A percentile compares a stretch with the other conserved stretches of the same genome.
These are phyloP conservation scores for Ptycholaimellus sp. DNA, from an alignment of 2,888 invertebrate species.

Conservation along the genomic window DNA sequence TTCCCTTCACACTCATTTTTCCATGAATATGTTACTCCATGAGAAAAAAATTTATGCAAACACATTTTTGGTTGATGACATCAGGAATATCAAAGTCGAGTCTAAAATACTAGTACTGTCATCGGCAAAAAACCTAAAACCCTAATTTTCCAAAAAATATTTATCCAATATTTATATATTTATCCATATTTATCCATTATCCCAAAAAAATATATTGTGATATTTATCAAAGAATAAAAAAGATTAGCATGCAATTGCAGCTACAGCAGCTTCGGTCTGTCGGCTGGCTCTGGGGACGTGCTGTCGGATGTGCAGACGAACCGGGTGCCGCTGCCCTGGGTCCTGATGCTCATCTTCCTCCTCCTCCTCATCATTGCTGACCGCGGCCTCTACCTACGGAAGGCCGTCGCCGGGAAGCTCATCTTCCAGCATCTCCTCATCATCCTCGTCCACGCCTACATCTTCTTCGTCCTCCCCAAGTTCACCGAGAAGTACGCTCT, in stretches of 20 bases:
- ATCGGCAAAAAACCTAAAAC: too few relatives aligned
- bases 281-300: slow-evolving; percentile 11
- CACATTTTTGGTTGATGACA: too few relatives aligned
- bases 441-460: slow-evolving; percentile 74
- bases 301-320: slow-evolving; percentile 25
- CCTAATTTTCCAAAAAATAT: too few relatives aligned
- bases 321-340: slow-evolving; percentile 61
- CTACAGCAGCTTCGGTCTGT: not conserved
- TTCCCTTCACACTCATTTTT: too few relatives aligned
- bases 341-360: slow-evolving; percentile 80
- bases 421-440: slow-evolving; percentile 68
- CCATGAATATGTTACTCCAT: too few relatives aligned
- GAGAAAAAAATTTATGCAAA: too few relatives aligned
- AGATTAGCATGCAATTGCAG: too few relatives aligned
- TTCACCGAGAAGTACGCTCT: slow-evolving; percentile 66
- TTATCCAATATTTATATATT: too few relatives aligned
- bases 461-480: slow-evolving; percentile 80
- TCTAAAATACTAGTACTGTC: too few relatives aligned
- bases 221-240: too few relatives aligned
- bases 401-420: slow-evolving; percentile 53
- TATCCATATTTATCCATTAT: not conserved
- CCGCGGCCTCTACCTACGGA: slow-evolving; percentile 73
- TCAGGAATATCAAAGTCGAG: too few relatives aligned
- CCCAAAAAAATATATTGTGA: not conserved
- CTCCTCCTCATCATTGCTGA: slow-evolving; percentile 82